Evolutionary conservation across 2,113 vertebrate genomes (phyloP).

Genomic region (Chlorodrepanis virens): DNA sequence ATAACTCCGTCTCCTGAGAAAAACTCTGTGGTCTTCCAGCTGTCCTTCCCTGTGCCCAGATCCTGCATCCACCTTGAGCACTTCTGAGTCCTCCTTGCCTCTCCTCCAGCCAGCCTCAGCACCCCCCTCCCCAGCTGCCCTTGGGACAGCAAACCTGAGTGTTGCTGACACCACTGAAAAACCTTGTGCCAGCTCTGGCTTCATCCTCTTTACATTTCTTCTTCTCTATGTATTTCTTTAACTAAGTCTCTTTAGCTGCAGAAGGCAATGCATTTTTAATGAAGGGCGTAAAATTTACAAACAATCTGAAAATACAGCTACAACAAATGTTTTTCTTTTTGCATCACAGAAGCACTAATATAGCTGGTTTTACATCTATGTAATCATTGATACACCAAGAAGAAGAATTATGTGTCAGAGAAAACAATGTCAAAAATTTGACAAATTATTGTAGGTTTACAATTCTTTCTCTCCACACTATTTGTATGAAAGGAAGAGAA

Average conservation of each 20-base stretch:
- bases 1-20: not conserved
- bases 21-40: not conserved
- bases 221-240: not conserved
- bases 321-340: not conserved
- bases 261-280: conserved; percentile 15
- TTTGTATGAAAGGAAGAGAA: not conserved
- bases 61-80: fast-evolving
- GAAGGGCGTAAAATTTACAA: not conserved
- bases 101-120: not conserved
- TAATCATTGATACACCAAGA: not conserved
- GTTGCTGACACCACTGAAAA: not conserved
- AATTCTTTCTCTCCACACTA: not conserved
- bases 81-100: not conserved
- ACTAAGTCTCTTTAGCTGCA: not conserved
- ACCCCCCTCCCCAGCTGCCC: not conserved
- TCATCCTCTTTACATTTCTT: not conserved
- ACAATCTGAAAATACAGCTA: not conserved
- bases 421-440: not conserved
- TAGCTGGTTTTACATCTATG: not conserved
- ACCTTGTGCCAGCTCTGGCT: not conserved
- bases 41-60: not conserved
- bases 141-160: not conserved
- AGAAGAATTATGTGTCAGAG: not conserved
- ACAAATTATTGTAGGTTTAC: not conserved
- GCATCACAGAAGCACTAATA: not conserved